These are phyloP conservation scores for Ictalurus furcatus DNA, from an alignment of 2,113 vertebrate species.

Conservation along the genomic window DNA sequence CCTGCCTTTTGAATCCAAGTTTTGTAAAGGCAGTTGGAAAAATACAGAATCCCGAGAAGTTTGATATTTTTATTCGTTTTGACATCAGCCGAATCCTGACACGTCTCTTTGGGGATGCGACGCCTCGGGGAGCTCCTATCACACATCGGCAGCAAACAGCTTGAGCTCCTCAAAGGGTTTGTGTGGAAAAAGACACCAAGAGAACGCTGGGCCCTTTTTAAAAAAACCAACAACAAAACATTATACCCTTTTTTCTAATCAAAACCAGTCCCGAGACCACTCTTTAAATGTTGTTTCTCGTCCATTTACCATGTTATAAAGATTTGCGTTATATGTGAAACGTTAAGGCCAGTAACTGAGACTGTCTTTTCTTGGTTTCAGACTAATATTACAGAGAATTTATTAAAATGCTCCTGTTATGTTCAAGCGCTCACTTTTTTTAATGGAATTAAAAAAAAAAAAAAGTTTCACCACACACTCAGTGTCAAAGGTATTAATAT, in stretches of 20 bases:
- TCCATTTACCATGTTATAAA: not conserved
- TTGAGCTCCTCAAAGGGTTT: not conserved
- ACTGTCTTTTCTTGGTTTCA: no score
- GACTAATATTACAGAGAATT: no score
- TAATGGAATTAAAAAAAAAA: not conserved
- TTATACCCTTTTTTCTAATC: not conserved
- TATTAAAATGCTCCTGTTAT: not conserved
- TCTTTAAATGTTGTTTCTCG: not conserved
- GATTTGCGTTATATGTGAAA: not conserved
- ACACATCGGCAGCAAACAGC: constrained; percentile 3
- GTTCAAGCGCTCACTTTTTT: not conserved
- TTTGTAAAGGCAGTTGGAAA: not conserved
- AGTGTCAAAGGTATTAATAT: not conserved
- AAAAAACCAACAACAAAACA: not conserved
- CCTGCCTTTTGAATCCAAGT: no score
- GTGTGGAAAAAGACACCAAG: not conserved
- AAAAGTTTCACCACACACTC: not conserved
- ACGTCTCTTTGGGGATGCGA: not conserved
- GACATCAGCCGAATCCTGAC: not conserved
- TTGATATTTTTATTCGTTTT: not conserved
- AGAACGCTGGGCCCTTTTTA: not conserved
- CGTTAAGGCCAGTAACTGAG: not conserved
- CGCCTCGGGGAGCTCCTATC: not conserved
- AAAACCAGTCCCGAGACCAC: not conserved
- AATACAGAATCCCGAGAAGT: not conserved